A percentile compares a stretch with the other conserved stretches of the same genome.
Evolutionary conservation across 1,140 invertebrate species (phyloP).

Genomic region (Drosophila melanogaster): DNA sequence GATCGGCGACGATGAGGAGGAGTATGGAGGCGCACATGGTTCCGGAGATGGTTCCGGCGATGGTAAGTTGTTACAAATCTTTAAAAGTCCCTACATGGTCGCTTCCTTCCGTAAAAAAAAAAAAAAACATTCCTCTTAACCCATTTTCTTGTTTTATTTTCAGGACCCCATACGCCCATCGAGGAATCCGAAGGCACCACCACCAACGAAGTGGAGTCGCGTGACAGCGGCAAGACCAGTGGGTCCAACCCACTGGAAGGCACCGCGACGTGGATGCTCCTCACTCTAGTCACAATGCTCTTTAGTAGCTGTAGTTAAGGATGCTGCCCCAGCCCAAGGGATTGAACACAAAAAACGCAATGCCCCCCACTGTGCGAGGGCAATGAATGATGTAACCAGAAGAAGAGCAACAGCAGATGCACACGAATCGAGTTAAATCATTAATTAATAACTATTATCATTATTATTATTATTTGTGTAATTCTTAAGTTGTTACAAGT

Average conservation of each 20-base stretch:
- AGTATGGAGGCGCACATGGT: conserved; percentile 71
- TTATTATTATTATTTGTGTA: conserved; percentile 74
- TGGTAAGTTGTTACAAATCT: conserved; percentile 45
- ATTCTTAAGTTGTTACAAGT: conserved; percentile 79
- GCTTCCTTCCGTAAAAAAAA: too few relatives aligned
- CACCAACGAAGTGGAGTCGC: conserved; percentile 48
- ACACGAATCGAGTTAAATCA: conserved; percentile 61
- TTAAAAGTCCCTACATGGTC: background rate
- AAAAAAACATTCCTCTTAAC: background rate
- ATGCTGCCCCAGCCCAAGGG: conserved; percentile 49
- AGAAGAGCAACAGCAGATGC: conserved; percentile 30
- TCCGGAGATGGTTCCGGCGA: conserved; percentile 83
- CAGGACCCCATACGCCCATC: conserved; percentile 55
- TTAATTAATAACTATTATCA: conserved; percentile 68
- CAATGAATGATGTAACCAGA: conserved; percentile 6
- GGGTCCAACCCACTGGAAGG: conserved; percentile 38
- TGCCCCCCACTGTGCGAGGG: conserved; percentile 11
- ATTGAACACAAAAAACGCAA: conserved; percentile 12
- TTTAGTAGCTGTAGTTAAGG: conserved; percentile 76
- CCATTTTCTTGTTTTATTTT: background rate
- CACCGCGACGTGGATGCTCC: conserved; percentile 62
- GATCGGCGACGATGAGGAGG: conserved; percentile 76
- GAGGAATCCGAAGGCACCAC: conserved; percentile 40
- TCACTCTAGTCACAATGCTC: conserved; percentile 80
- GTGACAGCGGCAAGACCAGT: conserved; percentile 31